Evolutionary conservation across 1,140 invertebrate species (phyloP).

Genomic region (Diuraphis noxia): DNA sequence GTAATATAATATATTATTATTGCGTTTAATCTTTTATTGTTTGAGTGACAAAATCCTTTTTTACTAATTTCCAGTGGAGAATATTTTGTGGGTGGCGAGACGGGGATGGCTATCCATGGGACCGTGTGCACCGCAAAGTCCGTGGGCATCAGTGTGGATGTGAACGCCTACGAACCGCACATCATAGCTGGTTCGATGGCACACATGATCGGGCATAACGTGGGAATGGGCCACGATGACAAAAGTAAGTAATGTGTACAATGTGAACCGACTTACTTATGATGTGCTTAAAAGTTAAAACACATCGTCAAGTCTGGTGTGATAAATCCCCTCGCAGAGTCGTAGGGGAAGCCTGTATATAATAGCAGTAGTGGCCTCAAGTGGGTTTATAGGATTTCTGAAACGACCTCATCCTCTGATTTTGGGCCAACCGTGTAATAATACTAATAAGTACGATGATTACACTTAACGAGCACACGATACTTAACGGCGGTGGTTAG

Average conservation of each 20-base stretch:
- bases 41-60: not conserved
- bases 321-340: not conserved
- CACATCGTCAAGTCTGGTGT: not conserved
- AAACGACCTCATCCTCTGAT: constrained; percentile 29
- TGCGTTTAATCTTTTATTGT: not conserved
- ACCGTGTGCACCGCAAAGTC: constrained; percentile 88
- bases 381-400: constrained; percentile 27
- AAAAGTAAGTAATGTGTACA: constrained; percentile 67
- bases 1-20: not conserved
- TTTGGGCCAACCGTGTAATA: constrained; percentile 7
- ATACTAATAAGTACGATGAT: constrained; percentile 46
- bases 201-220: constrained; percentile 96
- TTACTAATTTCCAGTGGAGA: constrained; percentile 69
- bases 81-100: constrained; percentile 79
- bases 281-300: not conserved
- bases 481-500: constrained; percentile 34
- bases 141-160: constrained; percentile 88
- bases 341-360: not conserved
- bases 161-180: constrained; percentile 91
- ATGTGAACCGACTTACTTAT: not conserved
- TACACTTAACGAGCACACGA: constrained; percentile 43
- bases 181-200: constrained; percentile 90
- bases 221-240: constrained; percentile 93
- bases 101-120: constrained; percentile 88
- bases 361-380: not conserved